Evolutionary conservation across 2,888 invertebrate genomes (phyloP).

Genomic region (Bimastos eiseni): DNA sequence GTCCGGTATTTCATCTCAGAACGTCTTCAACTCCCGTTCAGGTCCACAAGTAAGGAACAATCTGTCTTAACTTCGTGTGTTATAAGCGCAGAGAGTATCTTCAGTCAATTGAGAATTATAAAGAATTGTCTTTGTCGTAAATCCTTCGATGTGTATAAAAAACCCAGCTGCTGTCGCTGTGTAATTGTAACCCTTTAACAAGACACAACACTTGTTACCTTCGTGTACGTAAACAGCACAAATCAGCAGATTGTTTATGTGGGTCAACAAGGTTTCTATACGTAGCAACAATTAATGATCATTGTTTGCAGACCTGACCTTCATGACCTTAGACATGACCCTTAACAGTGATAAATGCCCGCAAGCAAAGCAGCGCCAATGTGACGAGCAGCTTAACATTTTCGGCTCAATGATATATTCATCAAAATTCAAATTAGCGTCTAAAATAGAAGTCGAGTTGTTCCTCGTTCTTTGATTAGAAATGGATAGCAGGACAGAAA

Average conservation of each 20-base stretch:
- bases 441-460: background rate
- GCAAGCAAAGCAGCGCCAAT: background rate
- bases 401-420: background rate
- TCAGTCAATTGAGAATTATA: background rate
- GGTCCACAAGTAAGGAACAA: no score
- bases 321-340: background rate
- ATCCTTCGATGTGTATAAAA: background rate
- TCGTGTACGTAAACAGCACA: background rate
- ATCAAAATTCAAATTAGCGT: conserved; percentile 14
- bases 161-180: background rate
- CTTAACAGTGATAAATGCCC: background rate
- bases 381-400: background rate
- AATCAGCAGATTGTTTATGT: background rate
- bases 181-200: background rate
- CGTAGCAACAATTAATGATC: background rate
- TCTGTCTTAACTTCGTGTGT: background rate
- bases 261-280: background rate
- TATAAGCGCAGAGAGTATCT: background rate
- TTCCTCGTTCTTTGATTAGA: background rate
- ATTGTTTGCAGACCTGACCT: background rate
- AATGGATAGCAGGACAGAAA: background rate
- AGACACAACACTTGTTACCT: background rate
- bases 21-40: no score
- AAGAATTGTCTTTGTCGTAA: background rate
- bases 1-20: no score